Evolutionary conservation across 2,888 invertebrate genomes (phyloP).

Genomic region (Trachelus troglodyta): DNA sequence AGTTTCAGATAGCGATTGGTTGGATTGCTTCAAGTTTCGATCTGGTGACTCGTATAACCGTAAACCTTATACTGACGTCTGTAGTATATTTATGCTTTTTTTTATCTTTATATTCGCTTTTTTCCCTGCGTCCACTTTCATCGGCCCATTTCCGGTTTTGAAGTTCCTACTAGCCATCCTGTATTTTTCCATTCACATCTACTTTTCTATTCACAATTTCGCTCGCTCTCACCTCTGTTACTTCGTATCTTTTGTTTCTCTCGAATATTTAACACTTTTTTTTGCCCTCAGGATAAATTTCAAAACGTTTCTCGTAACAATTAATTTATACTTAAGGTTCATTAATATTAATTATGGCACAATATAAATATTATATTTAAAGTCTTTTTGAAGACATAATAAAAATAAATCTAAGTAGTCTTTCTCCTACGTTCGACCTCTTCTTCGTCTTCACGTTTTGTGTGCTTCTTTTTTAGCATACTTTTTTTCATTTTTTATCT

Average conservation of each 20-base stretch:
- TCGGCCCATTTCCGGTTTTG: background rate
- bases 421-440: conserved; percentile 59
- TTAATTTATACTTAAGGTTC: conserved; percentile 64
- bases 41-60: too few relatives aligned
- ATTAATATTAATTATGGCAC: conserved; percentile 66
- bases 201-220: conserved; percentile 10
- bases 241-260: background rate
- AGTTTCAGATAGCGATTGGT: too few relatives aligned
- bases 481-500: conserved; percentile 16
- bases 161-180: conserved; percentile 11
- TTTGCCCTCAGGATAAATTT: conserved; percentile 53
- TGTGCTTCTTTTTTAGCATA: conserved; percentile 28
- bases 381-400: conserved; percentile 65
- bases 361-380: conserved; percentile 65
- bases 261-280: background rate
- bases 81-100: too few relatives aligned
- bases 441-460: too few relatives aligned
- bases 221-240: too few relatives aligned
- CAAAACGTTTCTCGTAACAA: conserved; percentile 60
- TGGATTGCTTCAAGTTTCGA: too few relatives aligned
- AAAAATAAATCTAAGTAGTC: conserved; percentile 66
- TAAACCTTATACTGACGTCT: too few relatives aligned
- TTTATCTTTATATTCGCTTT: too few relatives aligned
- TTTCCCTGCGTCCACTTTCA: too few relatives aligned
- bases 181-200: background rate